These are phyloP conservation scores for Diarsia mendica DNA, from an alignment of 2,888 invertebrate species.

Conservation along the genomic window DNA sequence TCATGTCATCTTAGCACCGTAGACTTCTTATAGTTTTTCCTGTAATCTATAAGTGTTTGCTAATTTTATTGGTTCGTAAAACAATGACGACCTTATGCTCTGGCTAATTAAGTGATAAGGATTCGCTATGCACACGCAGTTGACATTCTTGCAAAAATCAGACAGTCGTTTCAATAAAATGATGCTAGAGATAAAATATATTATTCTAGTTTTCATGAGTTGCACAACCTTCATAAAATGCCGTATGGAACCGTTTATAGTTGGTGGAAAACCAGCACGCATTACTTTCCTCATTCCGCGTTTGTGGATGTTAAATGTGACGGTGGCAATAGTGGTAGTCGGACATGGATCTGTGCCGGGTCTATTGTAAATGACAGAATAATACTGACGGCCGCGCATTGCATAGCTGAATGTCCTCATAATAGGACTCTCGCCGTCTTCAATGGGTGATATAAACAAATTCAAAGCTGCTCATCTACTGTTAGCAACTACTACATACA, in stretches of 20 bases:
- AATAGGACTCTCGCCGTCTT: constrained; percentile 11
- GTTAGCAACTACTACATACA: constrained; percentile 47
- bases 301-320: not conserved
- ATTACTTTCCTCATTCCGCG: constrained; percentile 31
- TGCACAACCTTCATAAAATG: constrained; percentile 8
- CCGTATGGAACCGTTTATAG: constrained; percentile 9
- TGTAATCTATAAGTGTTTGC: too few relatives aligned
- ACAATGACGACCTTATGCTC: constrained; percentile 12
- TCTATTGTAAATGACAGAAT: constrained; percentile 72
- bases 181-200: constrained; percentile 3
- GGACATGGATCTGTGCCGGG: constrained; percentile 62
- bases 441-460: constrained; percentile 52
- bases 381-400: constrained; percentile 73
- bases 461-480: constrained; percentile 5
- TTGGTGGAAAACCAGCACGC: not conserved
- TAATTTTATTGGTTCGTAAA: constrained; percentile 28
- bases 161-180: not conserved
- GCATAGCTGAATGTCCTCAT: constrained; percentile 49
- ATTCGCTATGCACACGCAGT: not conserved
- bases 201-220: constrained; percentile 17
- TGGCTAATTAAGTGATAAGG: constrained; percentile 44
- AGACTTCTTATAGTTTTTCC: too few relatives aligned
- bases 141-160: not conserved
- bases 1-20: too few relatives aligned
- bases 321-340: accelerated